Conservation (phyloP, 2,888 invertebrate species). For the Patella depressa region DNA sequence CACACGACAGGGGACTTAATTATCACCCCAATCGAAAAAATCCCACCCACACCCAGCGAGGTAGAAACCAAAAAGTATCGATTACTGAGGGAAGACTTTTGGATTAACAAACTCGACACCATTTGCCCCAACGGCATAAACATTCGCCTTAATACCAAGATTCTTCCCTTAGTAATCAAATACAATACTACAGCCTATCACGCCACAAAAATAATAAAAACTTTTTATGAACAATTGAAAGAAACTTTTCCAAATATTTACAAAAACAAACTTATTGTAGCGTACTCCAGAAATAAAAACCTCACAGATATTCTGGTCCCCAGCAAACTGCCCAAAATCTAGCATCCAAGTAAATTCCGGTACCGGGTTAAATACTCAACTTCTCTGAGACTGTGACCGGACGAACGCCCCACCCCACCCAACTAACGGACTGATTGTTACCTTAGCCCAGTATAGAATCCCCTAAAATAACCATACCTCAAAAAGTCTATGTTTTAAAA, state of each 20-base stretch:
- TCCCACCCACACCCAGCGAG: background rate
- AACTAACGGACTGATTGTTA: too few relatives aligned
- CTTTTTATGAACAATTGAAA: background rate
- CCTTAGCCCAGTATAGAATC: too few relatives aligned
- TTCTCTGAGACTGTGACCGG: too few relatives aligned
- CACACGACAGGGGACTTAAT: background rate
- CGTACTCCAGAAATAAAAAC: background rate
- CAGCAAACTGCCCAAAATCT: background rate
- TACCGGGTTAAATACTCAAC: too few relatives aligned
- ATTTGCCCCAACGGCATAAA: background rate
- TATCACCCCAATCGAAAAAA: background rate
- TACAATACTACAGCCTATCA: background rate
- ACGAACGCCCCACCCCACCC: too few relatives aligned
- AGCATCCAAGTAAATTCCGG: too few relatives aligned
- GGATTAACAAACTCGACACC: background rate
- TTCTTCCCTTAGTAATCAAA: background rate
- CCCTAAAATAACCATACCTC: too few relatives aligned
- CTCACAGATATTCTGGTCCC: background rate
- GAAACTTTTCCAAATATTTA: background rate
- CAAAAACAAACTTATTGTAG: background rate
- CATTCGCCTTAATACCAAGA: background rate
- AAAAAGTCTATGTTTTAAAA: too few relatives aligned
- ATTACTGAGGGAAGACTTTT: background rate
- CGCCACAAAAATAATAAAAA: background rate
- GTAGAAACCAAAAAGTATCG: background rate